Percentiles rank a stretch among this genome's conserved stretches.
Evolutionary conservation across 2,888 invertebrate species (phyloP).

Genomic region (Ganaspis brasiliensis): DNA sequence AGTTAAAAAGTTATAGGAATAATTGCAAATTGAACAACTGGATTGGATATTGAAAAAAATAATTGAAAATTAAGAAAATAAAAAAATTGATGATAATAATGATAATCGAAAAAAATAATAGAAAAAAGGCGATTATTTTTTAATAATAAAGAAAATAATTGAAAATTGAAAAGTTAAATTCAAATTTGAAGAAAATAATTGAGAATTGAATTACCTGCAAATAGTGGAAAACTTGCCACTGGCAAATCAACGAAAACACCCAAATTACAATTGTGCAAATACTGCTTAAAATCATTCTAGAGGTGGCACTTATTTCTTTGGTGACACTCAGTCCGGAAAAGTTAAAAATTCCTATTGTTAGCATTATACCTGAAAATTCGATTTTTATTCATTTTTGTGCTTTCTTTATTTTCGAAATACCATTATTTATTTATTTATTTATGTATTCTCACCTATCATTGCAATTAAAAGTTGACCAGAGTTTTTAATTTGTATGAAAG

Average conservation of each 20-base stretch:
- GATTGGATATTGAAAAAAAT: no score
- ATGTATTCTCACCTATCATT: constrained; percentile 82
- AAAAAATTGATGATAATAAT: no score
- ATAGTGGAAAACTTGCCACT: constrained; percentile 91
- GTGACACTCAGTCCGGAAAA: constrained; percentile 95
- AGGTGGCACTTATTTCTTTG: constrained; percentile 95
- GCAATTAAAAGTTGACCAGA: constrained; percentile 85
- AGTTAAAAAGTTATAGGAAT: no score
- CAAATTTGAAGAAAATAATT: neutral
- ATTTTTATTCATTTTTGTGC: no score
- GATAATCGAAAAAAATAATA: no score
- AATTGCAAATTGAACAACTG: no score
- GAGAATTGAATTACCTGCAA: constrained; percentile 84
- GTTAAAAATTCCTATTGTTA: constrained; percentile 96
- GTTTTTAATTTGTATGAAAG: constrained; percentile 90
- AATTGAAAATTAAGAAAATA: no score
- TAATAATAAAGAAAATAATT: no score
- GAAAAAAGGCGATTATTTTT: no score
- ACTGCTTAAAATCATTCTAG: constrained; percentile 94
- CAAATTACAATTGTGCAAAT: constrained; percentile 95
- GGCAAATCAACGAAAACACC: constrained; percentile 88
- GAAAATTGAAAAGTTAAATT: no score
- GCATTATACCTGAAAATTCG: constrained; percentile 87
- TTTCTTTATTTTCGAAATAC: neutral
- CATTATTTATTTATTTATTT: neutral